Base-by-base conservation (phyloP, 2,888 invertebrate species). In the Adelognathus sp. region DNA sequence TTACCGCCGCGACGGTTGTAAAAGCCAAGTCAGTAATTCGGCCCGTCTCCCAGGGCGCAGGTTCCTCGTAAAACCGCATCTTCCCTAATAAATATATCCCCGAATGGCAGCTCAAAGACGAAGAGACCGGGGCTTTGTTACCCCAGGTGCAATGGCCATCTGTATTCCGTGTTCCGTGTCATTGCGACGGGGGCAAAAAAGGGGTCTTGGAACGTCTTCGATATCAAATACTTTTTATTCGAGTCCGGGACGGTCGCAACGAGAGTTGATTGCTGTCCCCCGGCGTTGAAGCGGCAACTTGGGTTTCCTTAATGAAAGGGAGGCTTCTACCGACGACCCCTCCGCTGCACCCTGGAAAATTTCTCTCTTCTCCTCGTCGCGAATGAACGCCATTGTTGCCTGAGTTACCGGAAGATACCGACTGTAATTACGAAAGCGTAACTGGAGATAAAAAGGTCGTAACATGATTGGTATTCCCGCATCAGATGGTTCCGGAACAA, bases 221-320 rank as follows among this genome's bases (percentile, higher is more conserved):
- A 54, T 39, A 66, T 54, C 52, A 66, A 54, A 66, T 52, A 24
- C 36, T 66, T 27, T 66, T 52, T n/a, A 52, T 66, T 66, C 64
- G 16, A 24, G 5, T 14, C 3, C 46, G n/a, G 21, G 9, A 16
- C 24, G n/a, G 21, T 21, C 3, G 66, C 16, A 29, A 24, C 24
- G 39, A 54, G 54, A 66, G 54, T 54, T 39, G 66, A 66, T 66
- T 39, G 54, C 66, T 39, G 54, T 16, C 52, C 18, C 27, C 18
- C 27, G 36, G 11, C 66, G 44, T 66, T 27, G 9, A 36, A 27
- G 39, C 16, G 24, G 36, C 52, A 66, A 64, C 63, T 50, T 5
- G 52, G 27, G 39, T 66, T 82, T 80, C 79, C 80, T 81, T 84
- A 85, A 85, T 85, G 85, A 84, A 85, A 85, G 82, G 82, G 79